A percentile compares a stretch with the other conserved stretches of the same genome.
These are phyloP conservation scores for Apodemia duryi DNA, from an alignment of 2,888 invertebrate genomes.

Conservation along the genomic window DNA sequence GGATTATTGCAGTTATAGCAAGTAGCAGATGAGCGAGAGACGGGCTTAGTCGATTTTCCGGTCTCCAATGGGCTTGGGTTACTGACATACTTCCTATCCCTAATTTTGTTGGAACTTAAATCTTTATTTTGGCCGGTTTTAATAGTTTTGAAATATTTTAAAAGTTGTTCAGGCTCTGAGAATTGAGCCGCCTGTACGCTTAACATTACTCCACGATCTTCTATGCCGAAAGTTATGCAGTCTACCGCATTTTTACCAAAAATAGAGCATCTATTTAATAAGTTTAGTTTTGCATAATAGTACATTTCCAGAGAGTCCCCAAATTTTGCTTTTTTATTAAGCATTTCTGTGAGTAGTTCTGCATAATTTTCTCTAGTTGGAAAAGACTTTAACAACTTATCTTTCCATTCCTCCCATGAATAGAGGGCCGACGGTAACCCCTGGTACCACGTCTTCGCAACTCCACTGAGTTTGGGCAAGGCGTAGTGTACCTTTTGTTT, in stretches of 20 bases:
- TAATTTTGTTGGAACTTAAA: not conserved
- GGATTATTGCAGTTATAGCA: not conserved
- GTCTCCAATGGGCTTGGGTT: not conserved
- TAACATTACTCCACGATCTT: conserved; percentile 29
- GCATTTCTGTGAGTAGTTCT: not conserved
- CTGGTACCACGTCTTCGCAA: not conserved
- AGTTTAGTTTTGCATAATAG: conserved; percentile 28
- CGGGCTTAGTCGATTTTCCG: not conserved
- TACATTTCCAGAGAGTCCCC: conserved; percentile 16
- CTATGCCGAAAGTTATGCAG: conserved; percentile 28
- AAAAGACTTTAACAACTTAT: not conserved
- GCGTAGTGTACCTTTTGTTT: not conserved
- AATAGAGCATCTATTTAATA: conserved; percentile 30
- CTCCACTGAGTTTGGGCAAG: not conserved
- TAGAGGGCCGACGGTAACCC: not conserved
- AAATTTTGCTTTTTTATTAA: not conserved
- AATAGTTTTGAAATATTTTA: conserved; percentile 28
- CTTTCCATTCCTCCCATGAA: not conserved
- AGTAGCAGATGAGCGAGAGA: not conserved
- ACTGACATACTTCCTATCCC: not conserved
- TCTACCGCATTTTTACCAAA: conserved; percentile 30
- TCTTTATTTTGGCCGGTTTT: conserved; percentile 17
- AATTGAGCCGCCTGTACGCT: conserved; percentile 31
- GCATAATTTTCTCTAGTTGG: not conserved
- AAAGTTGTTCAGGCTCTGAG: conserved; percentile 27